These are phyloP conservation scores for Orchestia grillus DNA, from an alignment of 1,140 invertebrate species.

Conservation along the genomic window DNA sequence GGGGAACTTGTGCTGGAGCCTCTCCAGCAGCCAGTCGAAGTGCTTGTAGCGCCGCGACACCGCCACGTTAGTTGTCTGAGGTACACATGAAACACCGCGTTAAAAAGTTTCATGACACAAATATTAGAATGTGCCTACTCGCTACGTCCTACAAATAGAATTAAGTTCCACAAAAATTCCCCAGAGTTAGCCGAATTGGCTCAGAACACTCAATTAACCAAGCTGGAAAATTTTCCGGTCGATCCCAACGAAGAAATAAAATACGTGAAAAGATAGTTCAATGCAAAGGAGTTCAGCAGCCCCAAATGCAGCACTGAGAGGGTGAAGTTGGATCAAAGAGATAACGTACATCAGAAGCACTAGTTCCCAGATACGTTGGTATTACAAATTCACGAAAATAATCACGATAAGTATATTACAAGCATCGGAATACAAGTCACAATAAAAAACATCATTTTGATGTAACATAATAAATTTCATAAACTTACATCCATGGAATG, in stretches of 20 bases:
- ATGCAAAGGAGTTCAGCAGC: too few species aligned
- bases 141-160: not conserved
- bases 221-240: not conserved
- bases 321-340: too few species aligned
- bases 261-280: not conserved
- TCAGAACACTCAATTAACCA: not conserved
- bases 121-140: not conserved
- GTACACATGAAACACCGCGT: not conserved
- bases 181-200: not conserved
- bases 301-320: not conserved
- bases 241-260: not conserved
- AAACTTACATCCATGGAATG: not conserved
- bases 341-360: too few species aligned
- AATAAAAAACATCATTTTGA: not conserved
- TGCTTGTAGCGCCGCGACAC: conserved; percentile 97
- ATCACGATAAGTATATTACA: too few species aligned
- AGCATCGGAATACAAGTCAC: too few species aligned
- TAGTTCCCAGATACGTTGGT: too few species aligned
- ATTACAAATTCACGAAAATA: too few species aligned
- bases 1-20: conserved; percentile 93
- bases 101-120: not conserved
- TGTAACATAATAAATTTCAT: not conserved
- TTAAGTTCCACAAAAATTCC: not conserved
- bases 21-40: conserved; percentile 98
- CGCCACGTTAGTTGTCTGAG: conserved; percentile 89